Percentiles rank a stretch among this genome's conserved stretches.
These are phyloP conservation scores for Heliconius nattereri DNA, from an alignment of 1,140 invertebrate genomes.

Conservation along the genomic window DNA sequence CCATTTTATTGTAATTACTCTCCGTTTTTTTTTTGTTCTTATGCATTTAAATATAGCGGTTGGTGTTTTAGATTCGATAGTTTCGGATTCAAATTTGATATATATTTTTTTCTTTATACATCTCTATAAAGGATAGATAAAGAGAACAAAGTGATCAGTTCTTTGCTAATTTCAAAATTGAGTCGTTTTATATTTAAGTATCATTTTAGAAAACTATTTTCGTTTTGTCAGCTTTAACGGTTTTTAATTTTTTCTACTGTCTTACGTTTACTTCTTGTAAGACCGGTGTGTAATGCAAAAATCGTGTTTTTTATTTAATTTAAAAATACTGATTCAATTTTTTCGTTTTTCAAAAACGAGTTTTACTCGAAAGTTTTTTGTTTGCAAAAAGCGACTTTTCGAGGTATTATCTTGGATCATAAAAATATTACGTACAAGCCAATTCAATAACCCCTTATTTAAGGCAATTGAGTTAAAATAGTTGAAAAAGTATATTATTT, in stretches of 20 bases:
- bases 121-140: neutral
- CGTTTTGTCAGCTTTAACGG: neutral
- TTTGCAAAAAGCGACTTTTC: constrained; percentile 1
- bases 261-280: constrained; percentile 6
- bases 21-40: neutral
- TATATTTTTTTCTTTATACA: neutral
- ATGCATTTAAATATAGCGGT: neutral
- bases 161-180: too few relatives aligned
- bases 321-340: neutral
- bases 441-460: constrained; percentile 6
- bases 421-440: constrained; percentile 3
- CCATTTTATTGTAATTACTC: constrained; percentile 12
- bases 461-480: neutral
- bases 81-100: neutral
- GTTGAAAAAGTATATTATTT: neutral
- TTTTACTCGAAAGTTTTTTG: constrained; percentile 11
- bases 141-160: neutral
- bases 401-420: neutral
- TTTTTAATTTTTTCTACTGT: neutral
- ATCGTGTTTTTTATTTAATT: constrained; percentile 13
- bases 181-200: neutral
- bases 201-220: neutral
- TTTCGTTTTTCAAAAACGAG: constrained; percentile 1
- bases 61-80: neutral
- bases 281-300: constrained; percentile 9